phyloP scores from a whole-genome alignment of 2,113 vertebrate species.

The Nibea albiflora region DNA sequence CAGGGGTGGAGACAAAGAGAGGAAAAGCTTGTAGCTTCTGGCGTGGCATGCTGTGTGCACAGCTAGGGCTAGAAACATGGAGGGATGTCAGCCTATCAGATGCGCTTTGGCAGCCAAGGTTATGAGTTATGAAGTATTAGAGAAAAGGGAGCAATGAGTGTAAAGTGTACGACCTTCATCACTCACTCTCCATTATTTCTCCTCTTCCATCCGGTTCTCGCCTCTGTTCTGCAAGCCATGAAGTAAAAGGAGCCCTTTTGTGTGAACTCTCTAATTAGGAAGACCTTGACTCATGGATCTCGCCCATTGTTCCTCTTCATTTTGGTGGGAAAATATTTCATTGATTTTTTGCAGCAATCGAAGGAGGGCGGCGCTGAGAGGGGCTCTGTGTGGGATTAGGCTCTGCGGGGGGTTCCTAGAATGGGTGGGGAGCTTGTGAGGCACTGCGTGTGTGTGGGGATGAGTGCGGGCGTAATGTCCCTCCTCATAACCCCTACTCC shows the following conservation, averaged over 20 bases:
- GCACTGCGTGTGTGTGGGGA: background rate
- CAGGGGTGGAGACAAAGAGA: constrained; percentile 49
- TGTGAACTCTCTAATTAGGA: constrained; percentile 83
- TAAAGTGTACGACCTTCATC: constrained; percentile 76
- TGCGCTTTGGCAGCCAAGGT: constrained; percentile 56
- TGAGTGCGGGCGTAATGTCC: constrained; percentile 32
- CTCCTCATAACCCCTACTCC: constrained; percentile 50
- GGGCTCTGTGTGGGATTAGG: constrained; percentile 83
- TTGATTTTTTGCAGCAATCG: constrained; percentile 82
- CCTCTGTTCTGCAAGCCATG: constrained; percentile 48
- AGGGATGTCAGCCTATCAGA: constrained; percentile 43
- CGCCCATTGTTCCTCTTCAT: constrained; percentile 79
- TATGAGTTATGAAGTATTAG: constrained; percentile 65
- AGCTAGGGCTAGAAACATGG: constrained; percentile 30
- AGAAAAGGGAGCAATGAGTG: constrained; percentile 43
- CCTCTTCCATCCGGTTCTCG: constrained; percentile 18
- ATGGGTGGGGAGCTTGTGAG: constrained; percentile 51
- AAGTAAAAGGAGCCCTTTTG: constrained; percentile 73
- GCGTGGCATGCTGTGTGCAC: constrained; percentile 42
- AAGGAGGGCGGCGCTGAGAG: constrained; percentile 72
- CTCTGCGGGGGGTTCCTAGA: constrained; percentile 77
- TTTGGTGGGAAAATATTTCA: constrained; percentile 88
- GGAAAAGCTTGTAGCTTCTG: constrained; percentile 53
- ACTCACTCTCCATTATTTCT: constrained; percentile 50
- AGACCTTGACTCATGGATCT: constrained; percentile 77